Evolutionary conservation across 2,888 invertebrate genomes (phyloP), one percentile per base, ranked within the genome.

Genomic region (Teleiodes luculella): DNA sequence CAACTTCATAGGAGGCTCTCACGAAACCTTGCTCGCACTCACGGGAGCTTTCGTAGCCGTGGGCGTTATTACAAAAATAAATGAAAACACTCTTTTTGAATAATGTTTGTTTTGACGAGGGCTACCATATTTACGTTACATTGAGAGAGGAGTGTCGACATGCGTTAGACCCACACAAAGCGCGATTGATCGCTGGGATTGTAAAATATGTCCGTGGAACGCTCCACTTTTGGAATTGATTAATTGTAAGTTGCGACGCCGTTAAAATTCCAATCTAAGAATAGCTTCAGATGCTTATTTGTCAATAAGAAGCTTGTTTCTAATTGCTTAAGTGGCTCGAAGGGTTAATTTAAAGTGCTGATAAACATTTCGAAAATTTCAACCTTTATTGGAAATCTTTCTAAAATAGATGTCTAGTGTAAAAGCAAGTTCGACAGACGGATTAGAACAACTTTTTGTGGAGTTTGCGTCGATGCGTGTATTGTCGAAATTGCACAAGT

Each of bases 81-180:
- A 86, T 84, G 77, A 76, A 84, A 82, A 84, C 79, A 81, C 72
- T 65, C 69, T 70, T 81, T 83, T 78, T 80, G 80, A 82, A 80
- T 83, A 74, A 83, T 83, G 83, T 86, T 87, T 89, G 81, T 86
- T 89, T 82, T 84, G 84, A 80, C 83, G 72, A 67, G 68, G 66
- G 74, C 77, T 72, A 76, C 77, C 74, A 79, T 78, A 80, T 84
- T 82, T 77, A 78, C 70, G 71, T 64, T 70, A 70, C 67, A 68
- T 62, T 59, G 65, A 67, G 68, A 64, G 70, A 63, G 66, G 69
- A 72, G 78, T 80, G 83, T 76, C 76, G 80, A 80, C 80, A 72
- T 70, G 70, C 62, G 70, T 75, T 72, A 74, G 87, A 86, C 87
- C 87, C 88, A 88, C 89, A 86, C 88, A 82, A 83, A 82, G 86